Base-by-base conservation (phyloP, 1,140 invertebrate genomes). In the Anagrus nilaparvatae region DNA sequence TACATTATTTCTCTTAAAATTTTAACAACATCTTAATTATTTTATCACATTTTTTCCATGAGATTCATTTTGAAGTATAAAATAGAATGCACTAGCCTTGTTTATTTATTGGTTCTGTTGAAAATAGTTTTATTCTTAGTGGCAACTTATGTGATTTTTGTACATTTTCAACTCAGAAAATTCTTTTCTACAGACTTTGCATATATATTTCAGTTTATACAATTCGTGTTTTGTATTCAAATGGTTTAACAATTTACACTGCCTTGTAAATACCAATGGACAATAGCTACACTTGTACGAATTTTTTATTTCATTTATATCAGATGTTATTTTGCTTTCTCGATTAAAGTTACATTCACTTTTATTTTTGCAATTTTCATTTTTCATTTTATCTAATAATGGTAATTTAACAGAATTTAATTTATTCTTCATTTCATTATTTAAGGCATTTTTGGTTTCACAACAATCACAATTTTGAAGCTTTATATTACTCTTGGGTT, bases 131-230 rank as follows among this genome's bases (percentile, higher is more conserved):
- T n/a, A n/a, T n/a, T n/a, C n/a, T n/a, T n/a, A n/a, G n/a, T 47
- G 45, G 27, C 38, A 43, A 29, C 40, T 47, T 25, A 47, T 33
- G 13, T 47, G 45, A 24, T 41, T 49, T 5, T 49, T 40, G n/a
- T 46, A 43, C 12, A 30, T 29, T 0, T 43, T 29, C 10, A 43
- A 40, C 5, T 43, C 36, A 1, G 25, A 12, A 25, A 49, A 49
- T 16, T 49, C 43, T 17, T 49, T 49, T 2, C 36, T 30, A 16
- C 47, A 49, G 10, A 43, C 10, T 16, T 49, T 46, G 9, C 47
- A 49, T 9, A 41, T 31, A 4, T 43, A 49, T 23, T 29, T 49
- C 4, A 39, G 30, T 10, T 43, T 43, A 9, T 43, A 37, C 16
- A 47, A 43, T 14, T 43, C 43, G 17, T 43, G 47, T 9, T 43